These are phyloP conservation scores for Ianthella basta DNA, from an alignment of 37 sponge, comb jelly and placozoan species.

Conservation along the genomic window DNA sequence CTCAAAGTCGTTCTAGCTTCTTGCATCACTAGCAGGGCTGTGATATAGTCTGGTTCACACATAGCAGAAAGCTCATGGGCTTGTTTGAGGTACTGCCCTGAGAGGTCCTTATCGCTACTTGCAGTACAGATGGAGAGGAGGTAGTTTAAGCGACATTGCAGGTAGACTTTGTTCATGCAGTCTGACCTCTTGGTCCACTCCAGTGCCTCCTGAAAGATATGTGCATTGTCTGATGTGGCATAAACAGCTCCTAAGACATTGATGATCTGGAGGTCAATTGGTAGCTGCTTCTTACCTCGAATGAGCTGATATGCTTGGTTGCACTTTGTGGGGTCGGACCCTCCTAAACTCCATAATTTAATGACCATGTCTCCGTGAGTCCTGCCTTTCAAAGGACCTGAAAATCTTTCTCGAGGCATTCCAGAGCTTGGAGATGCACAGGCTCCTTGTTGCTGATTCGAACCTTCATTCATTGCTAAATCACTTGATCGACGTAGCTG, in stretches of 20 bases:
- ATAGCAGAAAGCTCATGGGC: neutral
- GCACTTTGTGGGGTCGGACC: neutral
- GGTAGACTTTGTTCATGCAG: neutral
- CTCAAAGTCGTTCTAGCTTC: neutral
- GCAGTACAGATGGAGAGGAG: slow-evolving; percentile 13
- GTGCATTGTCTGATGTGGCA: slow-evolving; percentile 2
- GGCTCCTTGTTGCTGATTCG: no score
- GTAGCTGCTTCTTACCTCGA: neutral
- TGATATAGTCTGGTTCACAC: neutral
- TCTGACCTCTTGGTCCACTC: slow-evolving; percentile 1
- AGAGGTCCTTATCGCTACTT: neutral
- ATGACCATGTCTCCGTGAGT: slow-evolving; percentile 12
- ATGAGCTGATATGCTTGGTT: neutral
- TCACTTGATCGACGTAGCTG: no score
- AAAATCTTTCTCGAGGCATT: neutral
- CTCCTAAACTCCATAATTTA: neutral
- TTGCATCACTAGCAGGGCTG: slow-evolving; percentile 1
- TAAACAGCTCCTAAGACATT: slow-evolving; percentile 19
- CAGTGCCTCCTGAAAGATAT: neutral
- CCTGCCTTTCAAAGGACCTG: neutral
- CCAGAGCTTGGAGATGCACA: no score
- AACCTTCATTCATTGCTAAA: no score
- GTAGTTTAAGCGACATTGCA: slow-evolving; percentile 17
- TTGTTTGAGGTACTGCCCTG: neutral
- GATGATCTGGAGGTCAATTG: slow-evolving; percentile 8